Base-by-base conservation (phyloP, 2,888 invertebrate genomes). In the Cantharis lateralis region DNA sequence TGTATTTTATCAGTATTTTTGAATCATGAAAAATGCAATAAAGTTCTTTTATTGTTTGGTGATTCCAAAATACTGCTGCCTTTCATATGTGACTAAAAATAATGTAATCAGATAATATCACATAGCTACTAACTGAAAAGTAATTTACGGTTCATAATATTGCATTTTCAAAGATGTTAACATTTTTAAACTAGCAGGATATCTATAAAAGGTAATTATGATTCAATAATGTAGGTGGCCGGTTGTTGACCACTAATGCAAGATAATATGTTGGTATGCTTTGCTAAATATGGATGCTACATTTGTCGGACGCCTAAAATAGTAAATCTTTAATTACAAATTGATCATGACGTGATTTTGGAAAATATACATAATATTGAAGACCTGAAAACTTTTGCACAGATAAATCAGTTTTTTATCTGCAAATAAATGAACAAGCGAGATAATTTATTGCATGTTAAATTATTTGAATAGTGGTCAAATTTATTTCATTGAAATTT, bases 201-300 rank as follows among this genome's bases (percentile, higher is more conserved):
- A 48, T 48, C 48, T 48, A 48, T 48, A 48, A 48, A 48, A n/a
- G 48, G 48, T 48, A n/a, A 48, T 48, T 48, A n/a, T n/a, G 48
- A n/a, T 48, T 7, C 7, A 48, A 48, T 32, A 48, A 48, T 48
- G 48, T 48, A n/a, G 48, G 48, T 48, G n/a, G 48, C 48, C 48
- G 48, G 48, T 66, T 24, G 18, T 20, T 20, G 64, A 66, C 64
- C 64, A 64, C 18, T n/a, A n/a, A 48, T n/a, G n/a, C 48, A n/a
- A 48, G 48, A n/a, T 48, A 66, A 24, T n/a, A n/a, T n/a, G n/a
- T n/a, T n/a, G n/a, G 9, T 20, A 24, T 1, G 64, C 10, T 20
- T 66, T 11, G 13, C 64, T 66, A 66, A 66, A 66, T 66, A 66
- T 66, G 64, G 64, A 66, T 66, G 64, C 13, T 66, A 66, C 64